Evolutionary conservation across 2,888 invertebrate species (phyloP).

Genomic region (Volucella bombylans): DNA sequence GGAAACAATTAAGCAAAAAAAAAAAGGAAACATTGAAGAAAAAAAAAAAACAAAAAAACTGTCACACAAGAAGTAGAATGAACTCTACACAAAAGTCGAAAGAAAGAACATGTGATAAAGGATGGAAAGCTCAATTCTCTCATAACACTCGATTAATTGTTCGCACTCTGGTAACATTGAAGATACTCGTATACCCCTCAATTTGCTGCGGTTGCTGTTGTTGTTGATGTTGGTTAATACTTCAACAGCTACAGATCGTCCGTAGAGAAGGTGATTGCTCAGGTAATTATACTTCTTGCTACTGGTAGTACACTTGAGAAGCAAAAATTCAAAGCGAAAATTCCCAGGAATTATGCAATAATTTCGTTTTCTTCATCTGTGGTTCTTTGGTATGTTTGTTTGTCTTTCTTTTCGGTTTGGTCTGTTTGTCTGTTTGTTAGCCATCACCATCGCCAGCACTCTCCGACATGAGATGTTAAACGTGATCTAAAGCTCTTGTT

Average conservation of each 20-base stretch:
- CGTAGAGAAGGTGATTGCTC: conserved; percentile 55
- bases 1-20: conserved; percentile 19
- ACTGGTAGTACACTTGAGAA: conserved; percentile 39
- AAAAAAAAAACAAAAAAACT: conserved; percentile 25
- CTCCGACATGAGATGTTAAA: conserved; percentile 51
- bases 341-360: conserved; percentile 72
- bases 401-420: not conserved
- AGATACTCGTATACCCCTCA: not conserved
- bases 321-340: conserved; percentile 32
- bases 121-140: conserved; percentile 46
- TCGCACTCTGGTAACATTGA: conserved; percentile 52
- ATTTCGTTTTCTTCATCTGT: conserved; percentile 53
- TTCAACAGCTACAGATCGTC: conserved; percentile 6
- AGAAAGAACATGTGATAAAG: conserved; percentile 8
- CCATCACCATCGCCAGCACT: conserved; percentile 34
- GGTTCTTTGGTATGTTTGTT: not conserved
- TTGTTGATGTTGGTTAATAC: conserved; percentile 16
- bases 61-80: conserved; percentile 42
- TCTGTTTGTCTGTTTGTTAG: conserved; percentile 18
- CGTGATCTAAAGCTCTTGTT: conserved; percentile 28
- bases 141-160: conserved; percentile 54
- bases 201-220: conserved; percentile 17
- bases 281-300: conserved; percentile 61
- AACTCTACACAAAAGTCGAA: conserved; percentile 27
- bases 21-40: conserved; percentile 7